These are phyloP conservation scores for Trachelus tabidus DNA, from an alignment of 2,888 invertebrate genomes.

Conservation along the genomic window DNA sequence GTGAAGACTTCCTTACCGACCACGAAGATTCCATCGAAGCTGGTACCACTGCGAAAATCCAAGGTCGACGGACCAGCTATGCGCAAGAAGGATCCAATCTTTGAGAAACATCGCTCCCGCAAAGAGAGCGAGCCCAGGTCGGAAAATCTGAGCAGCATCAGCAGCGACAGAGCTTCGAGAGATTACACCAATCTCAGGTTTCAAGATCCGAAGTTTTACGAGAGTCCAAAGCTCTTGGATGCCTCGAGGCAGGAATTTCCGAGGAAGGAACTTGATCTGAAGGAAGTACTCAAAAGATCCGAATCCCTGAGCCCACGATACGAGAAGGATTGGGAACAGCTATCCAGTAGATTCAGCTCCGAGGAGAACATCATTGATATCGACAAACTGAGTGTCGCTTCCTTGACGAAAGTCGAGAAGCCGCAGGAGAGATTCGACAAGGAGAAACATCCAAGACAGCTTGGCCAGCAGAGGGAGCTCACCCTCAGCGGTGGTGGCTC, in stretches of 20 bases:
- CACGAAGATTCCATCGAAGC: slow-evolving; percentile 57
- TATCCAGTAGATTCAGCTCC: slow-evolving; percentile 53
- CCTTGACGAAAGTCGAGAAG: slow-evolving; percentile 45
- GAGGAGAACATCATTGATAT: slow-evolving; percentile 63
- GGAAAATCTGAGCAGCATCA: slow-evolving; percentile 36
- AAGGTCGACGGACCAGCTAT: slow-evolving; percentile 32
- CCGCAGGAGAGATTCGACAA: slow-evolving; percentile 51
- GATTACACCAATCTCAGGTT: slow-evolving; percentile 60
- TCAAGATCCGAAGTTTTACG: slow-evolving; percentile 60
- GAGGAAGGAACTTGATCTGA: slow-evolving; percentile 68
- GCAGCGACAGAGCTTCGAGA: slow-evolving; percentile 52
- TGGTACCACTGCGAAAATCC: slow-evolving; percentile 50
- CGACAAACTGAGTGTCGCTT: slow-evolving; percentile 52
- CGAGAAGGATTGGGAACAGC: slow-evolving; percentile 68
- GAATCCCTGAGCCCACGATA: slow-evolving; percentile 67
- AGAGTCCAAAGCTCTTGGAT: slow-evolving; percentile 56
- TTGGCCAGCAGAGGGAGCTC: slow-evolving; percentile 63
- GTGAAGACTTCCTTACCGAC: slow-evolving; percentile 31
- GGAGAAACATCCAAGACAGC: slow-evolving; percentile 64
- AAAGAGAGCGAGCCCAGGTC: slow-evolving; percentile 31
- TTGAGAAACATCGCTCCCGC: slow-evolving; percentile 23
- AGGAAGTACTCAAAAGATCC: slow-evolving; percentile 68
- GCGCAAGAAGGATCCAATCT: slow-evolving; percentile 34
- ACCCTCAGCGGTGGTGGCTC: slow-evolving; percentile 70
- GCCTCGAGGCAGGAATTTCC: slow-evolving; percentile 17